Evolutionary conservation across 2,113 vertebrate genomes (phyloP).

Genomic region (Pomatorhinus ruficollis): DNA sequence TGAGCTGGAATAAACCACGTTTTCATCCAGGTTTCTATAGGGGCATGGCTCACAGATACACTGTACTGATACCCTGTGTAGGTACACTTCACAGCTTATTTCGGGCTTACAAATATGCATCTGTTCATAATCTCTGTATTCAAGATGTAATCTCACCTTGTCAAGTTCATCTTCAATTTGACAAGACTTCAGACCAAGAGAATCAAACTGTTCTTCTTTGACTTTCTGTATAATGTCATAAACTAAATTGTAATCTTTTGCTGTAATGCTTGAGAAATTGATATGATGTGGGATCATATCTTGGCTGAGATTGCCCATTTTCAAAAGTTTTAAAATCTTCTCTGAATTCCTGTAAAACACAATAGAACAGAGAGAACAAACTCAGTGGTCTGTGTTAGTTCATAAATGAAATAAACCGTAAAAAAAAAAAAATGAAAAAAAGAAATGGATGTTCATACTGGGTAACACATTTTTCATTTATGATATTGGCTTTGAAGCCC

Average conservation of each 20-base stretch:
- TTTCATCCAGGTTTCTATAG: not conserved
- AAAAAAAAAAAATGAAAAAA: constrained; percentile 9
- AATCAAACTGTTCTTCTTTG: constrained; percentile 80
- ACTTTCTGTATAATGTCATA: constrained; percentile 81
- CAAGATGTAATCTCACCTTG: constrained; percentile 78
- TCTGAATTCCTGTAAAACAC: constrained; percentile 84
- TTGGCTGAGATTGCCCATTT: constrained; percentile 77
- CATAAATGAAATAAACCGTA: constrained; percentile 2
- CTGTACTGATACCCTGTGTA: not conserved
- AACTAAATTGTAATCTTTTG: constrained; percentile 86
- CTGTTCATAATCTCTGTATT: not conserved
- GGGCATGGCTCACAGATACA: not conserved
- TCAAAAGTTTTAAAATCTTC: constrained; percentile 83
- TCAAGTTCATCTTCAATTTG: constrained; percentile 90
- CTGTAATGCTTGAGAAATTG: constrained; percentile 84
- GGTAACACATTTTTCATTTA: constrained; percentile 87
- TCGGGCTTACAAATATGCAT: not conserved
- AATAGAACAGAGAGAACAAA: constrained; percentile 21
- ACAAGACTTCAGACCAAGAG: constrained; percentile 85
- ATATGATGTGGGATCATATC: constrained; percentile 88
- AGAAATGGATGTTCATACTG: constrained; percentile 73
- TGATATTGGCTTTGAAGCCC: constrained; percentile 97
- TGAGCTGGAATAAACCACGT: not conserved
- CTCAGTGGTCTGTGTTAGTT: not conserved
- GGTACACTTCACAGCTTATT: not conserved